phyloP scores from a whole-genome alignment of 2,113 vertebrate species.

The Dipodomys ordii region DNA sequence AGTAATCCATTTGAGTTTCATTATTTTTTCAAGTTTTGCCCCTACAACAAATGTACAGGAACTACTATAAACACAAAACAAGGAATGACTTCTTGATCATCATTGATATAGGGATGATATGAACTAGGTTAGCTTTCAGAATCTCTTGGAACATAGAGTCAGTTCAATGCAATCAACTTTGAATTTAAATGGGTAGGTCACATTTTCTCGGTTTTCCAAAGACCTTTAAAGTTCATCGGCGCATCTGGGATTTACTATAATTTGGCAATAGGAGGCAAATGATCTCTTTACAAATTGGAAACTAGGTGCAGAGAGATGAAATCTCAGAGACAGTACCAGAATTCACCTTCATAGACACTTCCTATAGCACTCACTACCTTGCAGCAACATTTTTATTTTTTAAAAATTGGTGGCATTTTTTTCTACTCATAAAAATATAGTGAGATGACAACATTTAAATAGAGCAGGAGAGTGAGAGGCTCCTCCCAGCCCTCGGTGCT shows the following conservation, averaged over 20 bases:
- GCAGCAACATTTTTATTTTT: not conserved
- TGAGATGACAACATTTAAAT: not conserved
- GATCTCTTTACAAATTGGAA: not conserved
- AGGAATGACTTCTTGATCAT: not conserved
- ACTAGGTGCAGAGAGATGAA: not conserved
- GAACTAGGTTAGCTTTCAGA: not conserved
- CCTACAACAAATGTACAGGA: not conserved
- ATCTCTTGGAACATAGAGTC: not conserved
- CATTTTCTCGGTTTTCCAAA: not conserved
- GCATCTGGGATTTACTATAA: not conserved
- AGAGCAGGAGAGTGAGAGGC: too few relatives aligned
- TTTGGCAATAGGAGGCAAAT: not conserved
- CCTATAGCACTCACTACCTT: not conserved
- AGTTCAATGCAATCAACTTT: not conserved
- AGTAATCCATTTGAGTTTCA: not conserved
- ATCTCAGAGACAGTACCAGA: not conserved
- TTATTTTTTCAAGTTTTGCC: not conserved
- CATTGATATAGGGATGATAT: not conserved
- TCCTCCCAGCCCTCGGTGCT: too few relatives aligned
- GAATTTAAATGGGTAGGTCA: not conserved
- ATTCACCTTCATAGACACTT: not conserved
- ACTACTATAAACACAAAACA: not conserved
- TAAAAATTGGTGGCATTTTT: not conserved
- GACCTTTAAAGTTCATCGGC: not conserved
- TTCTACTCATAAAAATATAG: not conserved